Evolutionary conservation across 2,797 vertebrate species (phyloP).

Genomic region (Lepus townsendii): DNA sequence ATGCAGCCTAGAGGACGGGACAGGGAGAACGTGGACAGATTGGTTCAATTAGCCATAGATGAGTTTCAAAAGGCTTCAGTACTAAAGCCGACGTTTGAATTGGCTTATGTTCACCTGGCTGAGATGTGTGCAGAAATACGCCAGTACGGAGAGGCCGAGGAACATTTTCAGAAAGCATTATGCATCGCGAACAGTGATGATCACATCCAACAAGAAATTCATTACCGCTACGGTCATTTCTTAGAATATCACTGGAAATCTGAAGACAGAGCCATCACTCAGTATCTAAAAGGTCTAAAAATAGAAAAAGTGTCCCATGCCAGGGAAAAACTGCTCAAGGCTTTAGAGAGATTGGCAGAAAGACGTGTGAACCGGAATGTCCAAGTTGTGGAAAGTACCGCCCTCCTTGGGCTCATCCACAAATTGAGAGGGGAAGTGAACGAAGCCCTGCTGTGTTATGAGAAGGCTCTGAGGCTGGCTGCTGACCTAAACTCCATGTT

Average conservation of each 20-base stretch:
- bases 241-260: conserved; percentile 73
- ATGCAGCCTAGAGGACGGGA: neutral
- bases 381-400: conserved; percentile 74
- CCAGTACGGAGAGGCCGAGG: conserved; percentile 81
- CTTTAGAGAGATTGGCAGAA: conserved; percentile 75
- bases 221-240: conserved; percentile 79
- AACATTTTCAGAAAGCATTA: conserved; percentile 81
- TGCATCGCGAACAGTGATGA: neutral
- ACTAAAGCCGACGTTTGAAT: conserved; percentile 71
- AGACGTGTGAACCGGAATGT: neutral
- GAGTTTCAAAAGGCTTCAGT: conserved; percentile 83
- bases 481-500: neutral
- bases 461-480: conserved; percentile 83
- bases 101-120: conserved; percentile 84
- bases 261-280: conserved; percentile 81
- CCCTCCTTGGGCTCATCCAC: conserved; percentile 84
- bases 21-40: neutral
- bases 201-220: conserved; percentile 47
- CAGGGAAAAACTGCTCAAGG: neutral
- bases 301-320: accelerated
- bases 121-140: conserved; percentile 70
- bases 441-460: conserved; percentile 85
- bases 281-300: conserved; percentile 85
- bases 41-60: conserved; percentile 75
- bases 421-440: conserved; percentile 76